Percentiles rank a stretch among this genome's conserved stretches.
phyloP scores from a whole-genome alignment of 64 coral and sea anemone genomes.

The Hydrozoanthus tunicans region DNA sequence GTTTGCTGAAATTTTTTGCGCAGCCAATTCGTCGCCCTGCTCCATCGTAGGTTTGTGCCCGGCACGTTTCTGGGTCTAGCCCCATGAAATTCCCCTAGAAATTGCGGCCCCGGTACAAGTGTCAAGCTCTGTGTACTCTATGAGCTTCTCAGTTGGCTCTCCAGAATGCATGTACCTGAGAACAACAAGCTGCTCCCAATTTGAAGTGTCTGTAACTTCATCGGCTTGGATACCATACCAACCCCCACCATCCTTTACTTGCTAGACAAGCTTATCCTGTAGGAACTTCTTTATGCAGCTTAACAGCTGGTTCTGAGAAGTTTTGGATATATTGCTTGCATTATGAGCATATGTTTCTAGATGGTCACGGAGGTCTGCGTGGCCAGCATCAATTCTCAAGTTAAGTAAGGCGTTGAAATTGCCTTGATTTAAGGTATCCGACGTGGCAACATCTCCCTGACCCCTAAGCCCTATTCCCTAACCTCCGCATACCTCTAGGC shows the following conservation, averaged over 20 bases:
- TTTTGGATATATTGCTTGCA: constrained; percentile 66
- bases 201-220: constrained; percentile 56
- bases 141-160: constrained; percentile 50
- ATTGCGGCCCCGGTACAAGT: constrained; percentile 42
- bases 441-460: constrained; percentile 55
- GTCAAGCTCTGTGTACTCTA: constrained; percentile 53
- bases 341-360: constrained; percentile 49
- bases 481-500: too few relatives aligned
- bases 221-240: constrained; percentile 50
- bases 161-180: constrained; percentile 58
- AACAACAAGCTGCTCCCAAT: constrained; percentile 72
- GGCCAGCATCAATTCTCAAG: constrained; percentile 44
- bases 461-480: constrained; percentile 65
- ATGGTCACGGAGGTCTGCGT: constrained; percentile 52
- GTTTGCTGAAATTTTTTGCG: neutral
- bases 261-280: constrained; percentile 33
- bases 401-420: constrained; percentile 64
- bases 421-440: constrained; percentile 33
- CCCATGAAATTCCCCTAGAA: too few relatives aligned
- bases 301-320: constrained; percentile 65
- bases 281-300: constrained; percentile 36
- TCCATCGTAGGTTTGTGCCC: constrained; percentile 48
- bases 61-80: constrained; percentile 34
- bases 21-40: constrained; percentile 37
- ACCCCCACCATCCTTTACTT: constrained; percentile 48